Evolutionary conservation across 2,888 invertebrate species (phyloP).

Genomic region (Tinea semifulvella): DNA sequence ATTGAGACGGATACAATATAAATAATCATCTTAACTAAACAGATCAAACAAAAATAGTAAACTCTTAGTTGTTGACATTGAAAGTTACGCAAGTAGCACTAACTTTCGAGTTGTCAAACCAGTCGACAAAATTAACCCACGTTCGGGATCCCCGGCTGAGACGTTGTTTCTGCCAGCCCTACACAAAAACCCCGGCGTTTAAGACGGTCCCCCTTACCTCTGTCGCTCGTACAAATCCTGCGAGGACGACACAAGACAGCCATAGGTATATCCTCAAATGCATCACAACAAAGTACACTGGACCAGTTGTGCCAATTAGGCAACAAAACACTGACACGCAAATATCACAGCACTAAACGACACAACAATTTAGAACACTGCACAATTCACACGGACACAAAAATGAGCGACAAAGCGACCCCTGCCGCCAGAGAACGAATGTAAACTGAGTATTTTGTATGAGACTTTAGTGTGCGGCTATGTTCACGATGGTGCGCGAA

Average conservation of each 20-base stretch:
- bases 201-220: slow-evolving; percentile 73
- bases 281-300: slow-evolving; percentile 70
- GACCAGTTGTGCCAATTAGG: slow-evolving; percentile 33
- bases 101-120: slow-evolving; percentile 12
- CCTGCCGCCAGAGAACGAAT: slow-evolving; percentile 40
- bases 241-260: slow-evolving; percentile 76
- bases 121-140: background rate
- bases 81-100: slow-evolving; percentile 54
- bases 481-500: slow-evolving; percentile 41
- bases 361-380: slow-evolving; percentile 56
- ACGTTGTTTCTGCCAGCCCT: slow-evolving; percentile 21
- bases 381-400: slow-evolving; percentile 55
- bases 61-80: slow-evolving; percentile 50
- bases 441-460: slow-evolving; percentile 64
- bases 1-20: background rate
- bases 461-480: no score
- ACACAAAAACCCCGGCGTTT: slow-evolving; percentile 21
- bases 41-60: slow-evolving; percentile 4
- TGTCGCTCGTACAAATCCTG: slow-evolving; percentile 77
- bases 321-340: slow-evolving; percentile 49
- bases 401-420: slow-evolving; percentile 45
- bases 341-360: slow-evolving; percentile 42
- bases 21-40: slow-evolving; percentile 2
- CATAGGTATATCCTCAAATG: slow-evolving; percentile 80
- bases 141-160: slow-evolving; percentile 4